Base-by-base conservation (phyloP, 2,888 invertebrate species). In the Esperia sulphurella region DNA sequence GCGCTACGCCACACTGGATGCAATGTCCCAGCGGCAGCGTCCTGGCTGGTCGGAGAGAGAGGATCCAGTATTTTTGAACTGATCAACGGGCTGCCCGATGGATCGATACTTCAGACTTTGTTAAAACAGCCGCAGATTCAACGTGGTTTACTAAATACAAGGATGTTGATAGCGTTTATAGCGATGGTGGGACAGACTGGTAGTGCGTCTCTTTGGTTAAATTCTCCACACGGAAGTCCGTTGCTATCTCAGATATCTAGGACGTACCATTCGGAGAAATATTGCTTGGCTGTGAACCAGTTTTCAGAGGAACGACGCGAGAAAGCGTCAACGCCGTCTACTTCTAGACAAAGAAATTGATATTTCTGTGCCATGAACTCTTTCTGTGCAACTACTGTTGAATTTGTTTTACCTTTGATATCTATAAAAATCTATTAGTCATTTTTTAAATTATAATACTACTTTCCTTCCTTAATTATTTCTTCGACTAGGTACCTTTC, bases 201-300 rank as follows among this genome's bases (percentile, higher is more conserved):
- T 4, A 86, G 80, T 51, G 87, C 89, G 3, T 68, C 83, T 0
- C 49, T 89, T 1, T 89, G 89, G 89, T 59, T 88, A 3, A 86
- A 86, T 38, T 87, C 89, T 0, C 87, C 89, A 0, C 89, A 87
- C 49, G 89, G 89, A 0, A 84, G 81, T 53, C 88, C 88, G 0
- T 56, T 89, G 29, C 65, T 89, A 0, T 83, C 87, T 0, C 89
- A 89, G 50, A 89, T 89, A 48, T 87, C 88, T 0, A 72, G 89
- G 44, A 89, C 89, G 0, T 89, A 89, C 48, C 89, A 89, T 53
- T 83, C 89, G 0, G 89, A 89, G 63, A 89, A 89, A 60, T 89
- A 89, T 47, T 89, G 89, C 41, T 60, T 86, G 1, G 89, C 88
- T 29, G 88, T 88, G 8, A 88, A 89, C 50, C 89, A 89, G 68